These are phyloP conservation scores for Ranitomeya imitator DNA, from an alignment of 2,113 vertebrate genomes.

Conservation along the genomic window DNA sequence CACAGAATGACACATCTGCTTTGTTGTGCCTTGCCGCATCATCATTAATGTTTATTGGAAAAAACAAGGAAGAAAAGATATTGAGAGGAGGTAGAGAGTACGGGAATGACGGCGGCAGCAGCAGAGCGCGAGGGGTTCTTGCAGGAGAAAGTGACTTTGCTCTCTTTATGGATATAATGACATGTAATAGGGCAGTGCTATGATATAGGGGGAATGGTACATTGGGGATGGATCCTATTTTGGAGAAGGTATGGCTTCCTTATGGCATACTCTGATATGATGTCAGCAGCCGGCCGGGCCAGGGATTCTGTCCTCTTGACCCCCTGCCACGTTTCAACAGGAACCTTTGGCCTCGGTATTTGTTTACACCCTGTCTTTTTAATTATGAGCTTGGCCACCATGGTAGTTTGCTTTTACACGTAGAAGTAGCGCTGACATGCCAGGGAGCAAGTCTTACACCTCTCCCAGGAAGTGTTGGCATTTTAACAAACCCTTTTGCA, in stretches of 20 bases:
- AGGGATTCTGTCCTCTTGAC: neutral
- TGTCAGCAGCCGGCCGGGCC: neutral
- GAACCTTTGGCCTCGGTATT: neutral
- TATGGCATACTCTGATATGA: neutral
- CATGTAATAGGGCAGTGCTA: too few species aligned
- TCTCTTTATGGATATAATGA: too few species aligned
- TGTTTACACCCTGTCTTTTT: slow-evolving; percentile 30
- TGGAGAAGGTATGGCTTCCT: neutral
- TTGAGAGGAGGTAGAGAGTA: too few species aligned
- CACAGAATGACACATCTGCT: too few species aligned
- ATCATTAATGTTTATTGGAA: too few species aligned
- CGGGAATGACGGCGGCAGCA: too few species aligned
- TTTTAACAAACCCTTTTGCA: slow-evolving; percentile 21
- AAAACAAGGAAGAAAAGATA: too few species aligned
- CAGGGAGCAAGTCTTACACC: neutral
- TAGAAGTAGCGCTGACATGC: neutral
- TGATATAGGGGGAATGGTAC: neutral
- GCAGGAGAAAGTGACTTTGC: too few species aligned
- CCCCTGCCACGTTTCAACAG: slow-evolving; percentile 4
- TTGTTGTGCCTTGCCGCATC: too few species aligned
- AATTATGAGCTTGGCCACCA: neutral
- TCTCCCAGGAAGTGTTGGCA: slow-evolving; percentile 29
- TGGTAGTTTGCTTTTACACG: neutral
- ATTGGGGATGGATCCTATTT: neutral
- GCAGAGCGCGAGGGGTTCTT: too few species aligned